Evolutionary conservation across 2,888 invertebrate genomes (phyloP), one percentile per base, ranked within the genome.

Genomic region (Drymonia ruficornis): DNA sequence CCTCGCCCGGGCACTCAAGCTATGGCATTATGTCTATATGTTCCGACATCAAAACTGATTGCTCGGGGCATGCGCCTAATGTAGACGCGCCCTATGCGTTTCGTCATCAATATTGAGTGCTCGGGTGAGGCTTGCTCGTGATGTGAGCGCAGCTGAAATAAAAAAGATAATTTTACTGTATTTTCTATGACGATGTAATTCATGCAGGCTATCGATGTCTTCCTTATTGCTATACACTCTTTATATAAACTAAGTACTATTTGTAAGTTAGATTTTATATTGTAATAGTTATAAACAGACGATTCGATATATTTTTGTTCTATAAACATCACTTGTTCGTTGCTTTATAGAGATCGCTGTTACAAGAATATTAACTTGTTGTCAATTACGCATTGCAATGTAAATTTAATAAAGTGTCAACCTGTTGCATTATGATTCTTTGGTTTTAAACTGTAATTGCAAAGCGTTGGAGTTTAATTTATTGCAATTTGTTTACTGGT

Each of bases 201-300:
- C 78, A 91, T 90, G 91, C 91, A 92, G 91, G 92, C 92, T 91
- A 91, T 91, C 84, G 86, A 92, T 91, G 92, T 92, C 92, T 92
- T 92, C 92, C 92, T 91, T 86, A 86, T 83, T 87, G 91, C 91
- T 92, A 91, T 92, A 92, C 86, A 92, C 84, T 90, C 87, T 87
- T 85, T 86, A 84, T 89, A 87, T 86, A 84, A 77, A 81, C 72
- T 87, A 87, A 87, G 83, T 83, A 75, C 73, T 81, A 85, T 65
- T n/a, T 67, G 80, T 91, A 89, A 87, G 86, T 80, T 88, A 89
- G 86, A 84, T 82, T 83, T 83, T 83, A 78, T 83, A 83, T 78
- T 54, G 72, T 74, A 70, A 58, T 76, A 78, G 70, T 60, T 65
- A 50, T 67, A 66, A 45, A 53, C 28, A 57, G 45, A 45, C 19